phyloP scores from a whole-genome alignment of 2,113 vertebrate species.

The Chlorocebus sabaeus region DNA sequence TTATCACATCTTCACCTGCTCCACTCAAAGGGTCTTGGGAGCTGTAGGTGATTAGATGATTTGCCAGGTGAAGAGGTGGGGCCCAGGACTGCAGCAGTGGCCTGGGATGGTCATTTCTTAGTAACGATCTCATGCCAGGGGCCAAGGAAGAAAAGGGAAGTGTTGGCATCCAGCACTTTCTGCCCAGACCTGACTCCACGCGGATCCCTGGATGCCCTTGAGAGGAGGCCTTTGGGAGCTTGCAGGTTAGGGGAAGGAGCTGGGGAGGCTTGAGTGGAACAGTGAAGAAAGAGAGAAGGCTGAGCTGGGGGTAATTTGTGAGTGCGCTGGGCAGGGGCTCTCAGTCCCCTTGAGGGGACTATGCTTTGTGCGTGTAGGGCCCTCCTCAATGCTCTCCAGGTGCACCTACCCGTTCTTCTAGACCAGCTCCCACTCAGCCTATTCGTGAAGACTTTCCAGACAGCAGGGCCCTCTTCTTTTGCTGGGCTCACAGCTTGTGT shows the following conservation, averaged over 20 bases:
- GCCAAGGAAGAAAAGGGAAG: neutral
- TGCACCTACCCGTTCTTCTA: neutral
- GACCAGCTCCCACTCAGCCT: too few species aligned
- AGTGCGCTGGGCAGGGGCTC: neutral
- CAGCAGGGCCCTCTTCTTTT: neutral
- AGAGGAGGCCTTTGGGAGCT: neutral
- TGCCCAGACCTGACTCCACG: neutral
- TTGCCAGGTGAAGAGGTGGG: too few species aligned
- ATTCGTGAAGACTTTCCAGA: neutral
- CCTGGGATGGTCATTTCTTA: neutral
- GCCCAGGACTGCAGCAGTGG: neutral
- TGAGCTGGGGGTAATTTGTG: neutral
- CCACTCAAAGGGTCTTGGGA: neutral
- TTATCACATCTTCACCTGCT: neutral
- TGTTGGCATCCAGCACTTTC: neutral
- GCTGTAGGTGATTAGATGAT: neutral
- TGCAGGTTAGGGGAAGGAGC: neutral
- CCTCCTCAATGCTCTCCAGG: neutral
- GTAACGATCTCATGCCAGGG: neutral
- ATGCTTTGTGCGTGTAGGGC: neutral
- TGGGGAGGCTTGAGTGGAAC: neutral
- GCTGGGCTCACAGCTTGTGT: neutral
- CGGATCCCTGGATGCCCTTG: neutral
- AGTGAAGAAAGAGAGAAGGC: neutral
- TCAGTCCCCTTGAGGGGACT: neutral